Conservation (phyloP, 2,113 vertebrate species). For the Cheirogaleus medius region DNA sequence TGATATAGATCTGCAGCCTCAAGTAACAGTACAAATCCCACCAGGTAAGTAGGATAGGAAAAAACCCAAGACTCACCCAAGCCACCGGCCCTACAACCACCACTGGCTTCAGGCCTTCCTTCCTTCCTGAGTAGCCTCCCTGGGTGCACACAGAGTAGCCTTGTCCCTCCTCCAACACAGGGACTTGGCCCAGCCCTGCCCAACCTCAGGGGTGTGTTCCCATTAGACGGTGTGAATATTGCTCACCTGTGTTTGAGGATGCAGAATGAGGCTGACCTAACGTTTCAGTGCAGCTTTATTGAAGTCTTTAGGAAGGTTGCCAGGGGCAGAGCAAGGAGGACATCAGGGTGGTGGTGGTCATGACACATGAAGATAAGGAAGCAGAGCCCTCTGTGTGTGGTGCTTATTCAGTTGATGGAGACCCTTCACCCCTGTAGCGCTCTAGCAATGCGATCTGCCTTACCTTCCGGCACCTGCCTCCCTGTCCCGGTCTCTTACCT, state of each 20-base stretch:
- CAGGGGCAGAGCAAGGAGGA: background rate
- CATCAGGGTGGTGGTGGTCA: accelerated
- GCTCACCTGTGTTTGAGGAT: background rate
- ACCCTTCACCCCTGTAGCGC: accelerated
- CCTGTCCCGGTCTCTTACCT: background rate
- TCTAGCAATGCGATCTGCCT: background rate
- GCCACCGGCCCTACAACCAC: no score
- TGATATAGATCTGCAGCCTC: background rate
- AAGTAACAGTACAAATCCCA: background rate
- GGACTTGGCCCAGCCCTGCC: background rate
- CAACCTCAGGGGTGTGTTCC: background rate
- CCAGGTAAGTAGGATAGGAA: background rate
- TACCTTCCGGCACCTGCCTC: background rate
- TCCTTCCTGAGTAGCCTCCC: background rate
- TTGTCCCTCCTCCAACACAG: background rate
- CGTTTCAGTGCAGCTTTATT: background rate
- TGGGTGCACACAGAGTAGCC: background rate
- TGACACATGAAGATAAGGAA: background rate
- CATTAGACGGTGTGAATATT: background rate
- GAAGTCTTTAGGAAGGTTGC: background rate
- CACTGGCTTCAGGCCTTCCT: background rate
- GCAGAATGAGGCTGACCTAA: background rate
- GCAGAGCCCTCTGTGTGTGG: background rate
- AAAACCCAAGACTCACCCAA: background rate
- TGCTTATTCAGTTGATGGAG: background rate